Conservation (phyloP, 2,888 invertebrate species). For the Erebia aethiops region DNA sequence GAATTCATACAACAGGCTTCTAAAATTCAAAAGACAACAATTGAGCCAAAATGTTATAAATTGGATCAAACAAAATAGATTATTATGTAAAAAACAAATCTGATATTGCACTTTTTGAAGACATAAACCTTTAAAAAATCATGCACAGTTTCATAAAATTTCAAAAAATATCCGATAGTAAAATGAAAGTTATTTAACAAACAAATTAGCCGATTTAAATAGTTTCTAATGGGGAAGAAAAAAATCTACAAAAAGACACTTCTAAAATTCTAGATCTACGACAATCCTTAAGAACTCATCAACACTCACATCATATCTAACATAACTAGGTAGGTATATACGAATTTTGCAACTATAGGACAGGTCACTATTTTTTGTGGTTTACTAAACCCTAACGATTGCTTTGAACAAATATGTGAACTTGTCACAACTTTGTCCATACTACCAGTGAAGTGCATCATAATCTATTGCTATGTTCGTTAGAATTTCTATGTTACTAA, state of each 20-base stretch:
- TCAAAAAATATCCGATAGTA: slow-evolving; percentile 20
- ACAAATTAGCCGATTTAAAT: slow-evolving; percentile 35
- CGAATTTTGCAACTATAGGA: slow-evolving; percentile 82
- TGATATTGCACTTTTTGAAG: slow-evolving; percentile 3
- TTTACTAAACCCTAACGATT: slow-evolving; percentile 74
- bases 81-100: slow-evolving; percentile 9
- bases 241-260: slow-evolving; percentile 63
- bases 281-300: slow-evolving; percentile 56
- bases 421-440: slow-evolving; percentile 61
- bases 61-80: slow-evolving; percentile 41
- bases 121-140: slow-evolving; percentile 21
- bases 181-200: slow-evolving; percentile 20
- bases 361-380: slow-evolving; percentile 72
- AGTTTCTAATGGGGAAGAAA: slow-evolving; percentile 59
- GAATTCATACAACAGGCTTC: slow-evolving; percentile 61
- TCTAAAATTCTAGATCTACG: slow-evolving; percentile 53
- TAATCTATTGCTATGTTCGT: slow-evolving; percentile 63
- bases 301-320: slow-evolving; percentile 66
- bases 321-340: slow-evolving; percentile 50
- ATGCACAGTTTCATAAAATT: slow-evolving; percentile 35
- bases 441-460: slow-evolving; percentile 70
- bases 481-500: slow-evolving; percentile 47
- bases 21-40: slow-evolving; percentile 68
- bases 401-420: slow-evolving; percentile 61
- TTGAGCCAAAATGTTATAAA: slow-evolving; percentile 68